Conservation (phyloP, 2,888 invertebrate species). For the Adineta ricciae region DNA sequence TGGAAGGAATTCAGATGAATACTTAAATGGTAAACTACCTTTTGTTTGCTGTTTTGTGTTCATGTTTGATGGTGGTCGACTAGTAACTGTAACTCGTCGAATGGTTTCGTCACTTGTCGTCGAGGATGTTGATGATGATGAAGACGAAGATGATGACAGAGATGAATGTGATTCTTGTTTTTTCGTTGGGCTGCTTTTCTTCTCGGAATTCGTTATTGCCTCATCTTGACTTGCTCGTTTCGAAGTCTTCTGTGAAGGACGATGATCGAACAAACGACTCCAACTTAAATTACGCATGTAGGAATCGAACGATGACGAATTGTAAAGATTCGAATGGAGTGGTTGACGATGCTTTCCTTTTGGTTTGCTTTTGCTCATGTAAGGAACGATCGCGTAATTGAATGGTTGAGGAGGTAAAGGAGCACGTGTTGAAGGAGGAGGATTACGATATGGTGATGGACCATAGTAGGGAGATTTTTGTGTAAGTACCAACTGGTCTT, state of each 20-base stretch:
- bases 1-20: slow-evolving; percentile 16
- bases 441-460: background rate
- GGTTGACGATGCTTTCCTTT: background rate
- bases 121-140: background rate
- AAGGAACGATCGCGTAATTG: background rate
- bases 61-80: background rate
- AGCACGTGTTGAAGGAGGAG: background rate
- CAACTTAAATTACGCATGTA: slow-evolving; percentile 3
- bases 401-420: background rate
- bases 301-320: background rate
- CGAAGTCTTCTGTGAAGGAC: background rate
- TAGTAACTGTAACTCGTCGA: background rate
- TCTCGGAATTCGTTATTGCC: background rate
- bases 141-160: background rate
- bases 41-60: background rate
- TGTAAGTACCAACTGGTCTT: background rate
- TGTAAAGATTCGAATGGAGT: background rate
- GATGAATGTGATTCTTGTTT: background rate
- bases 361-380: background rate
- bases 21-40: slow-evolving; percentile 7
- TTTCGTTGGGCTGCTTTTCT: background rate
- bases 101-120: slow-evolving; percentile 20
- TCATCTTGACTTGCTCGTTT: background rate
- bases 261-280: background rate
- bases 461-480: background rate